Evolutionary conservation across 2,797 vertebrate genomes (phyloP), one percentile per base, ranked within the genome.

Genomic region (Apogon hyalosoma): DNA sequence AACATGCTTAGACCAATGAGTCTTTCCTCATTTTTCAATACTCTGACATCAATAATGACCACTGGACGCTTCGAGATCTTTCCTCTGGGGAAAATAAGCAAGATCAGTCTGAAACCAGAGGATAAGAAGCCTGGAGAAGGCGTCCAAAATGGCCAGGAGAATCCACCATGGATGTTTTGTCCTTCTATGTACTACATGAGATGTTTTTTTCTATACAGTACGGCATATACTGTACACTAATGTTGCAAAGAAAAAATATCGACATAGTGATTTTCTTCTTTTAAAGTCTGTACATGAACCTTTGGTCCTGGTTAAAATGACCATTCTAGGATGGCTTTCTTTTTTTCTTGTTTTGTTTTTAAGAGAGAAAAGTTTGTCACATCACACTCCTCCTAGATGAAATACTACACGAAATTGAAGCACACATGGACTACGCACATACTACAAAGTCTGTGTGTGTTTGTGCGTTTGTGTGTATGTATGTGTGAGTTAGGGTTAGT

Each of bases 251-350:
- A 89, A 86, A 86, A 87, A 89, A 80, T 79, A 87, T 79, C 71
- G 51, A 85, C 83, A 65, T 58, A 53, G 78, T 82, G 74, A 87
- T 84, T 75, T 90, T 88, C 73, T 84, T 82, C 75, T 89, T 87
- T 80, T 61, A 54, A 14, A 84, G 84, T 90, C 85, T 83, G 73
- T 85, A 90, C 84, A 54, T 75, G 79, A 86, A 89, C 79, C 81
- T 92, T 91, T 91, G 93, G 90, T 92, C 91, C 90, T 85, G 83
- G 86, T 87, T 88, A 60, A 77, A 78, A 83, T 72, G 79, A 82
- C 83, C 85, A 80, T 70, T 76, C 81, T 52, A 48, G 31, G 63
- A 88, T 90, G 87, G 82, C 78, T 88, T 82, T 63, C 64, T 53
- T 77, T 84, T 71, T 79, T 70, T 66, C 79, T 57, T 63, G 66